Base-by-base conservation (phyloP, 2,888 invertebrate species). In the Coremacera marginata region DNA sequence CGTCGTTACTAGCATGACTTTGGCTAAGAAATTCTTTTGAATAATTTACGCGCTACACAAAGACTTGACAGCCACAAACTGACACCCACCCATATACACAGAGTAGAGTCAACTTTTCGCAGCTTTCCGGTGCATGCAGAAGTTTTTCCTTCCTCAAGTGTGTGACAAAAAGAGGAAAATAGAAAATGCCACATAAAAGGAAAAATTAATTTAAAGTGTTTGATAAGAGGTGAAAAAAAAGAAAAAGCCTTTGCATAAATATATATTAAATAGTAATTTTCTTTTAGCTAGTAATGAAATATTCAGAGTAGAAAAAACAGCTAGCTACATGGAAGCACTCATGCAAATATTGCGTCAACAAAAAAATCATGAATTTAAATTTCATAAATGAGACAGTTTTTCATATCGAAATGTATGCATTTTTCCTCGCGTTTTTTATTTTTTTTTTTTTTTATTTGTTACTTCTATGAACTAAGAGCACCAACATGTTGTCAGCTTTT, bases 171-270 rank as follows among this genome's bases (percentile, higher is more conserved):
- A 16, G 16, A 0, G 31, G 78, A 79, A 81, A 82, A 82, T 78
- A 81, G 80, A 81, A 82, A 82, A 84, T 84, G 82, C 83, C 82
- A 22, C 55, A 55, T 22, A 60, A 60, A 60, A 22, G 22, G 57
- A 14, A 60, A 60, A 84, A 83, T 85, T 84, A 85, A 84, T 85
- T 83, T 79, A 78, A 73, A 22, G 62, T 62, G 62, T 44, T 62
- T 19, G 49, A 22, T 25, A 60, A 60, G n/a, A 27, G 19, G 25
- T 19, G 19, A 0, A 55, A 2, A 55, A 55, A 55, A 55, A 19
- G 4, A 51, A 16, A 51, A 51, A 51, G n/a, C 1, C 7, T 55
- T 19, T 19, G n/a, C n/a, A 55, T 19, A 55, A 55, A 55, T 55
- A 55, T 55, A 55, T 22, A 55, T 19, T 55, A 44, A 44, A 44